Conservation (phyloP, 2,113 vertebrate species). For the Petaurus breviceps region DNA sequence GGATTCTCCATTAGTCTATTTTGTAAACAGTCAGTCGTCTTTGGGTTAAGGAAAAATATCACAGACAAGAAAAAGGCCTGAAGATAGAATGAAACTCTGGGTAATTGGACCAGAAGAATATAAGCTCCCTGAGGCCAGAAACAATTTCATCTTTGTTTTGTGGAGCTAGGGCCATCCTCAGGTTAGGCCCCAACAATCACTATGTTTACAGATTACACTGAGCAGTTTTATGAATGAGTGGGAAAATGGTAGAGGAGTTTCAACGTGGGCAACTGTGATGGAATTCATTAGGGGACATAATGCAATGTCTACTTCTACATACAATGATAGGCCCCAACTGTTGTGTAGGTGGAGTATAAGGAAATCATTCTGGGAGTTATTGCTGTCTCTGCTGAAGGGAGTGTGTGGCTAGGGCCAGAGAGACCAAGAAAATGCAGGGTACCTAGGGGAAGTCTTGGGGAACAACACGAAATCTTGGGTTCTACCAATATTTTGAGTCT, state of each 20-base stretch:
- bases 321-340: not conserved
- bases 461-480: not conserved
- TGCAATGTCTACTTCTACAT: not conserved
- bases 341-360: not conserved
- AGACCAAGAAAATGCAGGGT: not conserved
- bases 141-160: not conserved
- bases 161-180: not conserved
- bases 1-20: not conserved
- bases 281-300: not conserved
- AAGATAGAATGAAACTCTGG: not conserved
- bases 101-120: not conserved
- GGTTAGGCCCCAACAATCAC: not conserved
- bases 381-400: not conserved
- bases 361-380: not conserved
- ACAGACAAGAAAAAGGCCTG: not conserved
- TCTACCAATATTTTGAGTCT: not conserved
- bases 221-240: not conserved
- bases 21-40: not conserved
- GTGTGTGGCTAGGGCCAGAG: not conserved
- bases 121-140: not conserved
- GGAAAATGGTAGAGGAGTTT: not conserved
- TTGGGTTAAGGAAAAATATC: not conserved
- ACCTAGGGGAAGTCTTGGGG: not conserved
- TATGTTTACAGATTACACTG: not conserved
- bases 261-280: not conserved